Evolutionary conservation across 1,140 invertebrate species (phyloP), one percentile per base, ranked within the genome.

Genomic region (Varroa destructor): DNA sequence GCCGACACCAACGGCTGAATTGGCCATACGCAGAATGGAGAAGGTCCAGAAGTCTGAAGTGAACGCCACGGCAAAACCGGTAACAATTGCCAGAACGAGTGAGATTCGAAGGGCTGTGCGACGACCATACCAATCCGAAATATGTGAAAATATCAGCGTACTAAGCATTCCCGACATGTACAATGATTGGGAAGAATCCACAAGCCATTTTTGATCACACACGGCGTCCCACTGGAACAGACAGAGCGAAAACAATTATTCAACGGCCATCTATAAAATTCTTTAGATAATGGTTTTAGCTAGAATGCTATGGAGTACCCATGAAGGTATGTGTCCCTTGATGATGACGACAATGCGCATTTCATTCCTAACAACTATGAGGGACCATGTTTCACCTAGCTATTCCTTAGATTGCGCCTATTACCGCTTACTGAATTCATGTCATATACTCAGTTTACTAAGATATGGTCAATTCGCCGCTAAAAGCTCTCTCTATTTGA

Each of bases 151-250:
- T 12, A 67, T 5, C 40, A 67, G 12, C 61, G 61, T 43, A 5
- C 61, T 46, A 43, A 67, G 37, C 61, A 67, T 67, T 4, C 61
- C 61, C 8, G 46, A 25, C 61, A 67, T 67, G 12, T 43, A 43
- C 1, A 67, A 4, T 14, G 40, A 43, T 37, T 67, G 61, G 46
- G 61, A 67, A 2, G 61, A 43, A 67, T 67, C 61, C 14, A 46
- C 40, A 14, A 36, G 36, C 61, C 61, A 67, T 40, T 67, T 37
- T 40, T 40, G 14, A 8, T 37, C 61, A 8, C 61, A 67, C 61
- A 67, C 61, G 61, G 61, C 61, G 37, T 67, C 61, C 61, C 61
- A 67, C 61, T 67, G 37, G 36, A 67, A 67, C 61, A 58, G 25
- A 12, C n/a, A 56, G 55, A 12, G n/a, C n/a, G n/a, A 56, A n/a